phyloP scores from a whole-genome alignment of 2,888 invertebrate species.

The Chironomus riparius region DNA sequence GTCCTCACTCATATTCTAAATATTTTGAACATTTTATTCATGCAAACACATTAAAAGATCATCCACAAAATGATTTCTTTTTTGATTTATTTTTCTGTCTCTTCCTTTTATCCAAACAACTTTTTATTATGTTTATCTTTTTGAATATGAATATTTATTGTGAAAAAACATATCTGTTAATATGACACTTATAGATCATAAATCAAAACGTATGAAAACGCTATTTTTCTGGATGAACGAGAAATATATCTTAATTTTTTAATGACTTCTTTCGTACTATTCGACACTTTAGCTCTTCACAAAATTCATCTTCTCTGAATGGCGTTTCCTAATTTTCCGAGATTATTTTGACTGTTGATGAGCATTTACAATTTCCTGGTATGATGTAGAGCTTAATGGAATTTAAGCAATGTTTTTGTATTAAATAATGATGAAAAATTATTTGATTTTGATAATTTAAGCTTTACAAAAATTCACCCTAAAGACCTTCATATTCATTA shows the following conservation, averaged over 20 bases:
- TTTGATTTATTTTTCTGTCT: background rate
- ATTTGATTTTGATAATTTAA: no score
- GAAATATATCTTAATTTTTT: slow-evolving; percentile 14
- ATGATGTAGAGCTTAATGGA: no score
- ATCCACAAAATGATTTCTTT: background rate
- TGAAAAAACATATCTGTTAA: slow-evolving; percentile 20
- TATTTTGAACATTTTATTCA: no score
- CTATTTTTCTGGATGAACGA: slow-evolving; percentile 17
- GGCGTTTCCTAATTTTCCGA: no score
- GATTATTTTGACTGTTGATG: no score
- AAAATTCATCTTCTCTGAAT: background rate
- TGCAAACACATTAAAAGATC: background rate
- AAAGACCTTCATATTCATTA: no score
- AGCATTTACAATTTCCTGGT: no score
- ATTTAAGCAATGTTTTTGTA: no score
- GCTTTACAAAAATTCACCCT: no score
- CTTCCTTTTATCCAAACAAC: background rate
- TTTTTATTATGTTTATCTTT: background rate
- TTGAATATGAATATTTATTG: no score
- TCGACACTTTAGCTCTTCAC: background rate
- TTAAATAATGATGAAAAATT: no score
- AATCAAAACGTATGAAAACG: slow-evolving; percentile 12
- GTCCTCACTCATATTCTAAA: background rate
- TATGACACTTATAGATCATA: slow-evolving; percentile 25
- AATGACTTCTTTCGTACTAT: slow-evolving; percentile 11